A percentile compares a stretch with the other conserved stretches of the same genome.
Evolutionary conservation across 2,797 vertebrate genomes (phyloP).

Genomic region (Sitta carolinensis): DNA sequence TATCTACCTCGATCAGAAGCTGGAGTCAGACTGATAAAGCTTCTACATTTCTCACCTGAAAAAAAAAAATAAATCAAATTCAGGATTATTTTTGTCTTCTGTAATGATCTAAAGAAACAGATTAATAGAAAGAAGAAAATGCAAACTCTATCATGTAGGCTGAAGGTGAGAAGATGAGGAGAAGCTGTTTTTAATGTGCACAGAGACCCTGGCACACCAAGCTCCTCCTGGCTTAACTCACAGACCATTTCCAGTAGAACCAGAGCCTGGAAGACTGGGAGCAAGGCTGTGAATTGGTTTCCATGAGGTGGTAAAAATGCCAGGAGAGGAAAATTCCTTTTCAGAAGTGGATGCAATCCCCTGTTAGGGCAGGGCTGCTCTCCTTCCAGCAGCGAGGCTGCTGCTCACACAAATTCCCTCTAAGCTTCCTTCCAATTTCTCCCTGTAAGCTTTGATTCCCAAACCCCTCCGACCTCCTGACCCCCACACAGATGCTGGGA

Average conservation of each 20-base stretch:
- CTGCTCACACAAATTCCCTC: neutral
- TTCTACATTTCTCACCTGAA: conserved; percentile 89
- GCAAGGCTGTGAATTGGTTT: neutral
- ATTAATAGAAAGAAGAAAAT: neutral
- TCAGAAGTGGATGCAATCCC: neutral
- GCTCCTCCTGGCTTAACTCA: neutral
- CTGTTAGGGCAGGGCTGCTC: neutral
- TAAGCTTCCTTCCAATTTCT: neutral
- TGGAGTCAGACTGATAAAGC: conserved; percentile 86
- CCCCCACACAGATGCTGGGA: conserved; percentile 10
- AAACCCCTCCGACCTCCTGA: neutral
- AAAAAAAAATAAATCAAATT: neutral
- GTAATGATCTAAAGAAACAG: neutral
- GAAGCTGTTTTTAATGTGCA: neutral
- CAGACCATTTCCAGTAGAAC: neutral
- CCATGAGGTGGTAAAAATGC: neutral
- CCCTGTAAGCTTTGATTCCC: conserved; percentile 5
- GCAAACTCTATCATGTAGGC: neutral
- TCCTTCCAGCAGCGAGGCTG: neutral
- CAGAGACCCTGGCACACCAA: neutral
- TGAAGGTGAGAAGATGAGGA: neutral
- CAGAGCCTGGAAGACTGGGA: neutral
- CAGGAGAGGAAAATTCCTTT: neutral
- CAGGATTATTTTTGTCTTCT: neutral
- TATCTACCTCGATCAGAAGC: conserved; percentile 85